These are phyloP conservation scores for Poecilobothrus nobilitatus DNA, from an alignment of 2,888 invertebrate genomes.

Conservation along the genomic window DNA sequence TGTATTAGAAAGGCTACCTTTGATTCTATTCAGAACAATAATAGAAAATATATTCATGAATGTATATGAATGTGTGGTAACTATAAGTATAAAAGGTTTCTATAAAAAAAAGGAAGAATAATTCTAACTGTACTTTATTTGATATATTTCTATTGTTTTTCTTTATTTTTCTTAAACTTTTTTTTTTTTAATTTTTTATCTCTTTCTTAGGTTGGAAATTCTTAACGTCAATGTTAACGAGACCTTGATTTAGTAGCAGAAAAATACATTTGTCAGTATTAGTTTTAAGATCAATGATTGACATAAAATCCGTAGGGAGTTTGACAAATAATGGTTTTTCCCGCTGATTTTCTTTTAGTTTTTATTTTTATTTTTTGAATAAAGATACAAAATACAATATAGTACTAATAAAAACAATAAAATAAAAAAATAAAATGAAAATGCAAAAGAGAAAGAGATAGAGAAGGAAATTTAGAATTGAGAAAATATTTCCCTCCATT, in stretches of 20 bases:
- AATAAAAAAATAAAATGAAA: not conserved
- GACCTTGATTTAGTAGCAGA: slow-evolving; percentile 2
- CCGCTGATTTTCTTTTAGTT: slow-evolving; percentile 10
- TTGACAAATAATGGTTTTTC: slow-evolving; percentile 20
- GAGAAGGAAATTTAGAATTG: too few species aligned
- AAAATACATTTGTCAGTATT: slow-evolving; percentile 20
- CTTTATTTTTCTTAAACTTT: too few species aligned
- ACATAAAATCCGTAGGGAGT: slow-evolving; percentile 19
- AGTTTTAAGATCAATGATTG: slow-evolving; percentile 21
- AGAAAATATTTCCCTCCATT: not conserved
- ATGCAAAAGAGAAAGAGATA: slow-evolving; percentile 1
- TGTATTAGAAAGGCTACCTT: too few species aligned
- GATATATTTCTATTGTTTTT: too few species aligned
- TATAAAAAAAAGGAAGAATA: too few species aligned
- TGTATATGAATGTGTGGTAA: too few species aligned
- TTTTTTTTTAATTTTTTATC: too few species aligned
- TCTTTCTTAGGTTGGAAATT: not conserved
- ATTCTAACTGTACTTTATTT: too few species aligned
- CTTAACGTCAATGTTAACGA: not conserved
- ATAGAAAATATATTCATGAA: too few species aligned
- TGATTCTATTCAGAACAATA: too few species aligned
- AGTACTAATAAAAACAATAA: not conserved
- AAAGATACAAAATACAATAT: not conserved
- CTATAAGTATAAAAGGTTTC: too few species aligned
- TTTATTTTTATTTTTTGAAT: too few species aligned